These are phyloP conservation scores for Macaria notata DNA, from an alignment of 2,888 invertebrate genomes.

Conservation along the genomic window DNA sequence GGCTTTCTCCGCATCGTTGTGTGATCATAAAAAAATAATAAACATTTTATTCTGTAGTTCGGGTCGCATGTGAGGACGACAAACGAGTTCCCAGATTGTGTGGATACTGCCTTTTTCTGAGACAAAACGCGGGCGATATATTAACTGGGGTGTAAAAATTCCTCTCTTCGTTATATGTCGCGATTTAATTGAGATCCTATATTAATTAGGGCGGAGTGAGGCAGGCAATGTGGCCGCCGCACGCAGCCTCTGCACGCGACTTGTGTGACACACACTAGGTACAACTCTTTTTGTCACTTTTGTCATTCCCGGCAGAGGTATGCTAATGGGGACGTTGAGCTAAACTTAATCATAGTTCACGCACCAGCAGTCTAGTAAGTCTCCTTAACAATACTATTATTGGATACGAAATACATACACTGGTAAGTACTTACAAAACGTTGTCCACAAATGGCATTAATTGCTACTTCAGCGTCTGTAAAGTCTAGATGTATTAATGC, in stretches of 20 bases:
- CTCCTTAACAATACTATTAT: no score
- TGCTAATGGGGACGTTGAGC: conserved; percentile 5
- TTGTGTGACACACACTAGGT: conserved; percentile 36
- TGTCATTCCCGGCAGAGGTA: conserved; percentile 35
- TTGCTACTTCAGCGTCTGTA: no score
- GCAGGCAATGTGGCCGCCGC: conserved; percentile 74
- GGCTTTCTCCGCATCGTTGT: conserved; percentile 47
- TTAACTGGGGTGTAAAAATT: conserved; percentile 70
- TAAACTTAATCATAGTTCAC: background rate
- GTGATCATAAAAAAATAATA: conserved; percentile 54
- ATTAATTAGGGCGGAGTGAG: conserved; percentile 80
- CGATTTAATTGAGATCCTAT: conserved; percentile 83
- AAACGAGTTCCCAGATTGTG: conserved; percentile 66
- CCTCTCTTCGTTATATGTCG: conserved; percentile 75
- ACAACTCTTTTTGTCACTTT: conserved; percentile 43
- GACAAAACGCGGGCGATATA: conserved; percentile 62
- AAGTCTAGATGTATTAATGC: no score
- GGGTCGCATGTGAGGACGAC: conserved; percentile 52
- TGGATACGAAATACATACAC: no score
- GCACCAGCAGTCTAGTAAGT: no score
- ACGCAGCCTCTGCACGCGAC: conserved; percentile 77
- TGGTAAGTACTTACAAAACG: no score
- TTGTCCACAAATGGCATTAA: no score
- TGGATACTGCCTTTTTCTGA: conserved; percentile 66
- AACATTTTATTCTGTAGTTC: conserved; percentile 51